Conservation (phyloP, 2,113 vertebrate genomes). For the Eonycteris spelaea region DNA sequence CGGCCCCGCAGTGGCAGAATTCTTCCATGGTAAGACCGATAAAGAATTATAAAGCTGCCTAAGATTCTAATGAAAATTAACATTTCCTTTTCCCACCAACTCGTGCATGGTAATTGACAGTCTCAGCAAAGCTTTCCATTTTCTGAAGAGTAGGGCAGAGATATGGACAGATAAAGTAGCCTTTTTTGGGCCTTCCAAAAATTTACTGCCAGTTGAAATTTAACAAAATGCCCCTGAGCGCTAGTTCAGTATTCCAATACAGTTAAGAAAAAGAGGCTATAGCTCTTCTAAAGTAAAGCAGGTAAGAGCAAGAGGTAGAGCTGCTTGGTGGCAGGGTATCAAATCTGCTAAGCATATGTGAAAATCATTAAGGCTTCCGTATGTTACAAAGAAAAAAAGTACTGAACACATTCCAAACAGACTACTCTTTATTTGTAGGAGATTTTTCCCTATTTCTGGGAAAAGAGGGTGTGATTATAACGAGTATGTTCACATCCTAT, state of each 20-base stretch:
- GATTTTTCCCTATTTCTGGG: slow-evolving; percentile 61
- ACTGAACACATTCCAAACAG: slow-evolving; percentile 74
- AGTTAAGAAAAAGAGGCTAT: slow-evolving; percentile 36
- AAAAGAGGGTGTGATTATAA: slow-evolving; percentile 39
- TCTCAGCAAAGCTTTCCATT: not conserved
- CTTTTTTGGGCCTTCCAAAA: slow-evolving; percentile 1
- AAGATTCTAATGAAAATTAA: not conserved
- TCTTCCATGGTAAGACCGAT: not conserved
- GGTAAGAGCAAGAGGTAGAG: slow-evolving; percentile 76
- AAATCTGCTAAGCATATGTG: slow-evolving; percentile 72
- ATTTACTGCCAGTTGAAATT: not conserved
- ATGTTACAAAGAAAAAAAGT: slow-evolving; percentile 72
- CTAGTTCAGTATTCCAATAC: not conserved
- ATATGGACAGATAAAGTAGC: not conserved
- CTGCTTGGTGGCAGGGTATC: slow-evolving; percentile 60
- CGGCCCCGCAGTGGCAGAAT: not conserved
- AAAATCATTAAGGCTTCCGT: slow-evolving; percentile 79
- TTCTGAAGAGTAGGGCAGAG: not conserved
- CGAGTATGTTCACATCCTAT: not conserved
- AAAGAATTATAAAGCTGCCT: not conserved
- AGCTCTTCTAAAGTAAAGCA: slow-evolving; percentile 47
- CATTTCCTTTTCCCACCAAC: not conserved
- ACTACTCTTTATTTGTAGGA: slow-evolving; percentile 68
- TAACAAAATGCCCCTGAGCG: not conserved
- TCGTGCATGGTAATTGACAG: not conserved